Evolutionary conservation across 2,113 vertebrate genomes (phyloP).

Genomic region (Climacteris rufus): DNA sequence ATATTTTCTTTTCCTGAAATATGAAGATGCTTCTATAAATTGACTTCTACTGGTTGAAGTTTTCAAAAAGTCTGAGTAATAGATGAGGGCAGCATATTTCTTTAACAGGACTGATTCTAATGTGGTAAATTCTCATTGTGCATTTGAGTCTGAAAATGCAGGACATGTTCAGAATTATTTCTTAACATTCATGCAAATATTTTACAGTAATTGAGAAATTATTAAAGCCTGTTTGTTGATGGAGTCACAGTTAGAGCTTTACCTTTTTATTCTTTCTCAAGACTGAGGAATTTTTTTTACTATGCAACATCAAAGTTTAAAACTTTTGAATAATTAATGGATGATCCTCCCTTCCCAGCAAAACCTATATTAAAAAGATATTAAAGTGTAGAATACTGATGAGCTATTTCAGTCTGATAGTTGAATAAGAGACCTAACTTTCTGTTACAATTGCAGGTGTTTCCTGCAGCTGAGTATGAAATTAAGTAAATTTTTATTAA

Average conservation of each 20-base stretch:
- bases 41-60: not conserved
- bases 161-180: not conserved
- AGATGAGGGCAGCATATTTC: not conserved
- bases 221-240: not conserved
- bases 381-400: not conserved
- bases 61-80: not conserved
- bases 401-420: not conserved
- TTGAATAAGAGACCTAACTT: not conserved
- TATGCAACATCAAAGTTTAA: not conserved
- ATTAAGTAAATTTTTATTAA: conserved; percentile 48
- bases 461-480: conserved; percentile 25
- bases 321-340: not conserved
- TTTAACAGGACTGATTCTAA: not conserved
- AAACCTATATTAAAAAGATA: not conserved
- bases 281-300: not conserved
- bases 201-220: not conserved
- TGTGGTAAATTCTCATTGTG: not conserved
- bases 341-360: not conserved
- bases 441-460: not conserved
- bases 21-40: not conserved
- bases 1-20: not conserved
- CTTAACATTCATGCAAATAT: not conserved
- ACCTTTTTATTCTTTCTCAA: not conserved
- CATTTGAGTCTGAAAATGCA: not conserved
- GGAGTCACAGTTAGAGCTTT: not conserved